Evolutionary conservation across 2,797 vertebrate species (phyloP).

Genomic region (Darevskia mixta): DNA sequence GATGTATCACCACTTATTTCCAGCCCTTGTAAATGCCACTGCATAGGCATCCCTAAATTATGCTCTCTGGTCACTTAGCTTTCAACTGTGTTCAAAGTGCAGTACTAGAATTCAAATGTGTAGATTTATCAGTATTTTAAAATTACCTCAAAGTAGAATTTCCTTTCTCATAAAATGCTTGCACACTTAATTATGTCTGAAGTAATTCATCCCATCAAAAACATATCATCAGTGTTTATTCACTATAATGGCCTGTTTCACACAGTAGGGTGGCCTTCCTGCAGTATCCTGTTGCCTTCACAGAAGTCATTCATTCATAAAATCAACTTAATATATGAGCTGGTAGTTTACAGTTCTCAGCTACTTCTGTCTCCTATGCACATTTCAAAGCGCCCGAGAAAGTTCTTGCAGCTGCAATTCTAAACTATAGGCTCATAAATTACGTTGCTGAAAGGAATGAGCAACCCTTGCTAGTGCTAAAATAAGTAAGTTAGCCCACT

Average conservation of each 20-base stretch:
- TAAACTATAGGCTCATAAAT: not conserved
- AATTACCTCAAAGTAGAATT: slow-evolving; percentile 32
- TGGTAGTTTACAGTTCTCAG: not conserved
- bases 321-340: not conserved
- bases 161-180: not conserved
- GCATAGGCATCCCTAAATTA: slow-evolving; percentile 48
- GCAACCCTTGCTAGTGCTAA: not conserved
- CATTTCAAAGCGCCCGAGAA: not conserved
- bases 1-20: slow-evolving; percentile 66
- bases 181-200: slow-evolving; percentile 12
- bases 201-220: slow-evolving; percentile 22
- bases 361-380: not conserved
- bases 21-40: slow-evolving; percentile 42
- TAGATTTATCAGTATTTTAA: slow-evolving; percentile 30
- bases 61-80: slow-evolving; percentile 35
- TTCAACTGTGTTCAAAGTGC: slow-evolving; percentile 12
- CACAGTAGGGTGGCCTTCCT: not conserved
- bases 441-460: not conserved
- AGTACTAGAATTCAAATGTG: slow-evolving; percentile 20
- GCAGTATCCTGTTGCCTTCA: not conserved
- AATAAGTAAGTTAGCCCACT: not conserved
- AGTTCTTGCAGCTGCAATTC: not conserved
- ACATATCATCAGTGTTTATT: not conserved
- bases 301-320: not conserved
- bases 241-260: not conserved